These are phyloP conservation scores for Neopelma chrysocephalum DNA, from an alignment of 2,797 vertebrate genomes.

Conservation along the genomic window DNA sequence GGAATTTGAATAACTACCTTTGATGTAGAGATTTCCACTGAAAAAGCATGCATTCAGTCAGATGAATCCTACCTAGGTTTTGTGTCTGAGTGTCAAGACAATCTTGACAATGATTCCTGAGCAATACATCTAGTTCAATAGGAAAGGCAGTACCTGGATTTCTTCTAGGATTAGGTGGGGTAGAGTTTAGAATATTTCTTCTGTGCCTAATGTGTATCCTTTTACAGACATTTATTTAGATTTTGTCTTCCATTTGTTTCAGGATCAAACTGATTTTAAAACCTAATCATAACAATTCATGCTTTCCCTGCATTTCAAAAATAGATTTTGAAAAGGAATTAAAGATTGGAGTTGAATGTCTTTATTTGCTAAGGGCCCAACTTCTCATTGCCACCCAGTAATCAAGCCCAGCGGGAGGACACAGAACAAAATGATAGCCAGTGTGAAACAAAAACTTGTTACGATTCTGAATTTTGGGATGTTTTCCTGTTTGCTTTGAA, in stretches of 20 bases:
- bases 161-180: not conserved
- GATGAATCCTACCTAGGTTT: not conserved
- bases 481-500: slow-evolving; percentile 30
- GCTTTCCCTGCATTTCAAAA: not conserved
- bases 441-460: not conserved
- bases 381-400: not conserved
- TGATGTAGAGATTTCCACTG: not conserved
- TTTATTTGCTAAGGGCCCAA: not conserved
- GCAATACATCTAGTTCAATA: not conserved
- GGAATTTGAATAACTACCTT: not conserved
- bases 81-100: not conserved
- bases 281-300: not conserved
- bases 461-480: slow-evolving; percentile 4
- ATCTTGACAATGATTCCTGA: not conserved
- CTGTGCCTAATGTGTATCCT: not conserved
- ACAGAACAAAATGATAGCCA: not conserved
- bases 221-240: not conserved
- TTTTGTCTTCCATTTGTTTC: not conserved
- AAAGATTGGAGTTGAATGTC: not conserved
- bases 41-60: not conserved
- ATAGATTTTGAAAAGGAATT: not conserved
- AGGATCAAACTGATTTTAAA: not conserved
- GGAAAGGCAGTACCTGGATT: not conserved
- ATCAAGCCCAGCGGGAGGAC: not conserved
- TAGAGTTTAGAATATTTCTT: not conserved